Evolutionary conservation across 2,888 invertebrate genomes (phyloP).

Genomic region (Nephrotoma flavescens): DNA sequence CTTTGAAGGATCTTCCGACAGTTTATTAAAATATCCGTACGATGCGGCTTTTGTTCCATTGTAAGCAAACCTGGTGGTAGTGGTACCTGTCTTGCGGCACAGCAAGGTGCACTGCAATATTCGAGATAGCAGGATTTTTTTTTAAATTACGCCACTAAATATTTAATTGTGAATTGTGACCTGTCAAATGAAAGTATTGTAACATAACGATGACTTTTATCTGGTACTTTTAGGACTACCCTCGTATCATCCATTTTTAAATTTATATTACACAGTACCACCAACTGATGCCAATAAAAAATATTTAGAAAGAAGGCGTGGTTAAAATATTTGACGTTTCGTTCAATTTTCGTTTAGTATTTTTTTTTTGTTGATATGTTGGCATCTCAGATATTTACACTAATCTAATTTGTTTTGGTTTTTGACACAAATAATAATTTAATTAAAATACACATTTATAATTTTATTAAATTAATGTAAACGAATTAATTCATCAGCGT

Average conservation of each 20-base stretch:
- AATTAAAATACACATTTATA: background rate
- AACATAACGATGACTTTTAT: no score
- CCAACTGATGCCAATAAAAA: background rate
- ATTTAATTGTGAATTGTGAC: no score
- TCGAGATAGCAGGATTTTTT: no score
- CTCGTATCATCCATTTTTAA: no score
- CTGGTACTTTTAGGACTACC: background rate
- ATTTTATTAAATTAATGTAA: background rate
- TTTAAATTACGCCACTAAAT: no score
- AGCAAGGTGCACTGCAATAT: no score
- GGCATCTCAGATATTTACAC: background rate
- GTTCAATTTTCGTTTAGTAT: background rate
- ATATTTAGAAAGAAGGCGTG: background rate
- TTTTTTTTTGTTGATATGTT: background rate
- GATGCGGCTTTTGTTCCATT: no score
- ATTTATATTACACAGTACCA: background rate
- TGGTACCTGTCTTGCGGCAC: no score
- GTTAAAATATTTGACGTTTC: background rate
- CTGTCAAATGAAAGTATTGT: no score
- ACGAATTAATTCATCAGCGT: background rate
- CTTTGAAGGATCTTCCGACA: no score
- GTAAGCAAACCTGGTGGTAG: no score
- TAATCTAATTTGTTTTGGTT: background rate
- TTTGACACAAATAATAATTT: background rate
- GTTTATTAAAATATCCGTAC: no score